Base-by-base conservation (phyloP, 2,797 vertebrate species). In the Phaenicophaeus curvirostris region DNA sequence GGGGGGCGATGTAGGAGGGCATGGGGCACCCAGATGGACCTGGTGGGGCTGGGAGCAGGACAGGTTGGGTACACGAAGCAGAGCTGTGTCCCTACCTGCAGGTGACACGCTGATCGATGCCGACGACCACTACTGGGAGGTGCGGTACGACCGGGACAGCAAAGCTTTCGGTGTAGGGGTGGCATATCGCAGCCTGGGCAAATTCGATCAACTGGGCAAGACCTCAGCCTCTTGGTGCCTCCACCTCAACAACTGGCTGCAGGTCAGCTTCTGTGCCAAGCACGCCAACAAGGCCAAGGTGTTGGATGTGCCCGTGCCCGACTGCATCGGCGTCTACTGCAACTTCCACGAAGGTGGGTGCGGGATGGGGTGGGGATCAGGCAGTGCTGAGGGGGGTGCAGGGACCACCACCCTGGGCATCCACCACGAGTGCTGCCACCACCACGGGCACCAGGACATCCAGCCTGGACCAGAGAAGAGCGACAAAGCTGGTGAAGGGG, bases 161-260 rank as follows among this genome's bases (percentile, higher is more conserved):
- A 99, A 99, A 96, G 98, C 99, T 1, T 99, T 99, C 3, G 99
- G 98, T 0, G 98, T 98, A 28, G 99, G 99, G 2, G 94, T 99
- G 16, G 99, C 99, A 0, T 98, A 99, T 76, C 98, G 99, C 18
- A 98, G 97, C 95, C 98, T 99, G 53, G 99, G 99, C 44, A 98
- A 98, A 41, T 99, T 99, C 1, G 99, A 99, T 96, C 99, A 99
- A 98, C 94, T 99, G 96, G 99, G 99, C 85, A 99, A 99, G 96
- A 99, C 98, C 13, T 89, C 97, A 0, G 98, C 99, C 0, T 99
- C 99, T 55, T 99, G 99, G 99, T 99, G 99, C 97, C 98, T 99
- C 92, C 99, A 99, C 78, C 98, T 99, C 82, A 99, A 99, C 98
- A 99, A 99, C 98, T 99, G 99, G 99, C 98, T 99, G 71, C 99